Conservation (phyloP, 2,797 vertebrate genomes). For the Pangasius sanitwongsei region DNA sequence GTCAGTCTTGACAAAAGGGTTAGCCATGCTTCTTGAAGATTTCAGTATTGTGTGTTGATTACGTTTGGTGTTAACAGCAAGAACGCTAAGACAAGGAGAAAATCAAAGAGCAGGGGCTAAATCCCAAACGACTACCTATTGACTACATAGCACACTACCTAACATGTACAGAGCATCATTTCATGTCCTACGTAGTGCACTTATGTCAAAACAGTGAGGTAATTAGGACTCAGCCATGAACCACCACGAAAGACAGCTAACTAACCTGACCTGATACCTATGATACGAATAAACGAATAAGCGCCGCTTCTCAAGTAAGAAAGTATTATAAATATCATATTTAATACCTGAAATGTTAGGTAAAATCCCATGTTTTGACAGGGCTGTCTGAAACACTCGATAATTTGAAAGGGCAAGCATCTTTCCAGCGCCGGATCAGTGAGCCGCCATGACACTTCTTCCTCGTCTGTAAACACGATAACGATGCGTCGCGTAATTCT, state of each 20-base stretch:
- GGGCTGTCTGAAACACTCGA: slow-evolving; percentile 21
- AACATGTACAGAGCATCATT: neutral
- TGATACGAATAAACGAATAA: neutral
- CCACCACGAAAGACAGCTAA: neutral
- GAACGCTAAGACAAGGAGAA: neutral
- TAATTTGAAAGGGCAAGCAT: slow-evolving; percentile 48
- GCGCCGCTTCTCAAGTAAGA: neutral
- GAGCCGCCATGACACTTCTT: slow-evolving; percentile 37
- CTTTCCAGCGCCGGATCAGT: neutral
- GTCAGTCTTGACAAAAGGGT: neutral
- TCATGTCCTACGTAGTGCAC: neutral
- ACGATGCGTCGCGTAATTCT: neutral
- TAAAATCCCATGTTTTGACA: slow-evolving; percentile 13
- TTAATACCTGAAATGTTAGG: slow-evolving; percentile 40
- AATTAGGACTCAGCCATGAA: neutral
- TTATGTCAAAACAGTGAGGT: neutral
- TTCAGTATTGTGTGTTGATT: neutral
- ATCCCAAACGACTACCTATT: neutral
- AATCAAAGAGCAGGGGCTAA: neutral
- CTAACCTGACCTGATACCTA: neutral
- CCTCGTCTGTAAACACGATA: neutral
- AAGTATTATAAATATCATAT: neutral
- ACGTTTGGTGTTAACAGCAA: neutral
- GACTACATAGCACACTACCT: neutral
- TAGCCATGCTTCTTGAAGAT: neutral